Conservation (phyloP, 2,113 vertebrate genomes). For the Austrofundulus limnaeus region DNA sequence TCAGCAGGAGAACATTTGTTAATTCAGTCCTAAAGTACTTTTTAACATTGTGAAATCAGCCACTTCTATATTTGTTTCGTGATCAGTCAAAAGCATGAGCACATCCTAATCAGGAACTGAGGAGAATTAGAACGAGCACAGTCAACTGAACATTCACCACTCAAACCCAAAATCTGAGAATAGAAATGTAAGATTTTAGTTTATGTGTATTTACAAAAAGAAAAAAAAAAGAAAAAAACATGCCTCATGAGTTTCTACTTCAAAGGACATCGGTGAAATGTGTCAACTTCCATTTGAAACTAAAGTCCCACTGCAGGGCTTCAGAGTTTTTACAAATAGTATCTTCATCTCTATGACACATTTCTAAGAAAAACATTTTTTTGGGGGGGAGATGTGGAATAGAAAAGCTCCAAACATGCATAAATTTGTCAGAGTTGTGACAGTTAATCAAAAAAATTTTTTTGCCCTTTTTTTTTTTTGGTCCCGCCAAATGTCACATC, state of each 20-base stretch:
- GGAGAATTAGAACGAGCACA: background rate
- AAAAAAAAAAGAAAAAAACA: background rate
- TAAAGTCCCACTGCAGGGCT: background rate
- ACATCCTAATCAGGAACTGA: background rate
- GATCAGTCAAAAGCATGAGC: constrained; percentile 17
- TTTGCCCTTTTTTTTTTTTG: constrained; percentile 35
- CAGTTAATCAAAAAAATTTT: constrained; percentile 55
- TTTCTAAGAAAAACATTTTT: constrained; percentile 14
- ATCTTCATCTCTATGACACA: background rate
- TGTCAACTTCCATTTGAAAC: constrained; percentile 5
- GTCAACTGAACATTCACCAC: background rate
- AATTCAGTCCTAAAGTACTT: constrained; percentile 24
- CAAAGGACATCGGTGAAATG: constrained; percentile 14
- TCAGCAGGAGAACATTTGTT: constrained; percentile 23
- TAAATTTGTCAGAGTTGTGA: constrained; percentile 42
- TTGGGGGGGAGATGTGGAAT: background rate
- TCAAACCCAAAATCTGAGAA: constrained; percentile 7
- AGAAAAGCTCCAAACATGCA: constrained; percentile 24
- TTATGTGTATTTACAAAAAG: constrained; percentile 15
- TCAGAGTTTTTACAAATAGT: background rate
- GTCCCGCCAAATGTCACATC: constrained; percentile 61
- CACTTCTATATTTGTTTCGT: constrained; percentile 20
- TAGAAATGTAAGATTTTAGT: constrained; percentile 18
- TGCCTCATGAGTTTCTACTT: constrained; percentile 21
- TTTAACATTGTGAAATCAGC: constrained; percentile 33